Conservation (phyloP, 2,113 vertebrate species). For the Pelobates fuscus region DNA sequence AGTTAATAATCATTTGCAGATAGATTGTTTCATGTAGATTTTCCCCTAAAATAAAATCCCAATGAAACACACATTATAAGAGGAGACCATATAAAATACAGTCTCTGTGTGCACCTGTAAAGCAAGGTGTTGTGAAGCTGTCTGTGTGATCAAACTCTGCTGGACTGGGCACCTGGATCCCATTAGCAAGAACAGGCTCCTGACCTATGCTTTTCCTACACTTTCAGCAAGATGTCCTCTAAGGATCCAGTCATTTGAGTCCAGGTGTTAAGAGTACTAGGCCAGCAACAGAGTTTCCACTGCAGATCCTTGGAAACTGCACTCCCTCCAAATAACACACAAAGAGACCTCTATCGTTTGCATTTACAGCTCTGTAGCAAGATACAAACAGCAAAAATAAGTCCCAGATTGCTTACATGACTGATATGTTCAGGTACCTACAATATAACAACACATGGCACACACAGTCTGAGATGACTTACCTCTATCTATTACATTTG, state of each 20-base stretch:
- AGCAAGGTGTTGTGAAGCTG: fast-evolving
- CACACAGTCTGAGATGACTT: no score
- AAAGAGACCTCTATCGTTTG: conserved; percentile 53
- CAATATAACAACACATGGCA: no score
- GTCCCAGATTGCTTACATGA: conserved; percentile 22
- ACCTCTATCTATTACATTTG: no score
- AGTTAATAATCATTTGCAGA: no score
- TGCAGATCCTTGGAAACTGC: conserved; percentile 5
- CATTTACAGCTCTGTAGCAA: not conserved
- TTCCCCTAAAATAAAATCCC: no score
- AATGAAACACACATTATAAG: no score
- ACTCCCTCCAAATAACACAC: conserved; percentile 43
- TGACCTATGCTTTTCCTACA: conserved; percentile 28
- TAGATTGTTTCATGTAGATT: no score
- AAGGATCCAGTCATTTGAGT: conserved; percentile 13
- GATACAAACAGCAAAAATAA: conserved; percentile 22
- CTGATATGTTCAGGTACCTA: conserved; percentile 11
- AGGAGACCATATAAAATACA: no score
- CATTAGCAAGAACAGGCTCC: conserved; percentile 55
- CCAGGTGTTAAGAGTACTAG: conserved; percentile 38
- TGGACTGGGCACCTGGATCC: conserved; percentile 52
- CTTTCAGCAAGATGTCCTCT: conserved; percentile 40
- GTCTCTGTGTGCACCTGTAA: conserved; percentile 34
- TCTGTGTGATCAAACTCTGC: not conserved
- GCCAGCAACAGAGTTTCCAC: conserved; percentile 35